Conservation (phyloP, 2,113 vertebrate species). For the Limanda limanda region DNA sequence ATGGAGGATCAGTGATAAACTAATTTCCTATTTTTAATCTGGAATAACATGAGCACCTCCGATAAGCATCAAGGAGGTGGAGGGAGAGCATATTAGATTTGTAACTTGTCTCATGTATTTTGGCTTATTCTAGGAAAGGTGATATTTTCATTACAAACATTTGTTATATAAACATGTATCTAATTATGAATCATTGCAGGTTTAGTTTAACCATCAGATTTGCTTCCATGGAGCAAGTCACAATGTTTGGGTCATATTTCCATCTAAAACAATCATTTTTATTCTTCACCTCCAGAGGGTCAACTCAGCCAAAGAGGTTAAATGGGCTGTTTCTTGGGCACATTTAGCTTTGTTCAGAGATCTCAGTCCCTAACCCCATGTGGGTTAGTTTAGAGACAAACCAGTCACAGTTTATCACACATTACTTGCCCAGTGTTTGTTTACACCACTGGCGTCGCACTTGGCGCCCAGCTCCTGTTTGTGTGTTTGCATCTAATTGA, state of each 20-base stretch:
- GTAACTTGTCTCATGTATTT: neutral
- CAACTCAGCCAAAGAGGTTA: too few relatives aligned
- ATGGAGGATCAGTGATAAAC: conserved; percentile 17
- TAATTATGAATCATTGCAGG: too few relatives aligned
- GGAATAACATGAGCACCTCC: neutral
- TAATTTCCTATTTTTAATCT: conserved; percentile 7
- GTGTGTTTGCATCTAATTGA: conserved; percentile 25
- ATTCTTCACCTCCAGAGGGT: too few relatives aligned
- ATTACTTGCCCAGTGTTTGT: conserved; percentile 42
- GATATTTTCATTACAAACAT: too few relatives aligned
- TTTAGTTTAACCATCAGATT: too few relatives aligned
- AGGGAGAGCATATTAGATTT: neutral
- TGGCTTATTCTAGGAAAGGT: too few relatives aligned
- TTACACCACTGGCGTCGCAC: conserved; percentile 44
- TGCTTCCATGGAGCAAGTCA: too few relatives aligned
- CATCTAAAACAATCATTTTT: too few relatives aligned
- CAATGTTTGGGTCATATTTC: too few relatives aligned
- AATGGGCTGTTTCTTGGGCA: too few relatives aligned
- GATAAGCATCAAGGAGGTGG: neutral
- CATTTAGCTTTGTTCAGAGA: neutral
- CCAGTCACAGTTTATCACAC: conserved; percentile 38
- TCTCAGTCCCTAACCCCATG: conserved; percentile 18
- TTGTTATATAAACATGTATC: too few relatives aligned
- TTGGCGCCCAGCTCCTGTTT: conserved; percentile 1
- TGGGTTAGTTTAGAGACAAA: conserved; percentile 15